Conservation (phyloP, 2,113 vertebrate genomes). For the Scortum barcoo region DNA sequence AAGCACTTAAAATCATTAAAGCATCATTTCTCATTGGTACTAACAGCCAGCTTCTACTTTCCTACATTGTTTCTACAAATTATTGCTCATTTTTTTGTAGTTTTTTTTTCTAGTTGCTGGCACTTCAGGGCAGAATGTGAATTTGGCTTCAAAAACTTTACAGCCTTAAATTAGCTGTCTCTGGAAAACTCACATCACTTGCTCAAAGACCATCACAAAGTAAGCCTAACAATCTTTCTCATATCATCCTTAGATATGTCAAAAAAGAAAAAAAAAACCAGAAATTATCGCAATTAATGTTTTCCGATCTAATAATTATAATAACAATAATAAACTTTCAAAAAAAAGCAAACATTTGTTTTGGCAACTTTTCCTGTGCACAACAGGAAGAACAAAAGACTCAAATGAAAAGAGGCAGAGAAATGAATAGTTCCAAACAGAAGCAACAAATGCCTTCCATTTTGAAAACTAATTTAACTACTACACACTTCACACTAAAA, state of each 20-base stretch:
- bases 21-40: conserved; percentile 72
- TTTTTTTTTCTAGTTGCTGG: conserved; percentile 50
- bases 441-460: conserved; percentile 57
- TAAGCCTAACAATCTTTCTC: conserved; percentile 62
- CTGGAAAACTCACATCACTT: conserved; percentile 39
- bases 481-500: conserved; percentile 71
- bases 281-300: conserved; percentile 24
- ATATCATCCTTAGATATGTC: conserved; percentile 54
- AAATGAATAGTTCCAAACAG: conserved; percentile 66
- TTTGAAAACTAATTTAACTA: conserved; percentile 64
- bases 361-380: conserved; percentile 57
- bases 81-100: conserved; percentile 27
- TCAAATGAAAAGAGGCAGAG: conserved; percentile 56
- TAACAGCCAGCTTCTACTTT: conserved; percentile 74
- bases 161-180: neutral
- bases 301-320: conserved; percentile 56
- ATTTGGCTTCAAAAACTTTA: neutral
- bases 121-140: conserved; percentile 21
- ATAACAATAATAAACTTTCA: conserved; percentile 54
- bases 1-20: conserved; percentile 74
- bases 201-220: conserved; percentile 33
- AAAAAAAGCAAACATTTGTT: conserved; percentile 71
- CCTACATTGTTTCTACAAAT: conserved; percentile 41
- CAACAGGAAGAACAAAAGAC: conserved; percentile 55
- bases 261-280: conserved; percentile 52